Base-by-base conservation (phyloP, 1,140 invertebrate species). In the Vanessa atalanta region DNA sequence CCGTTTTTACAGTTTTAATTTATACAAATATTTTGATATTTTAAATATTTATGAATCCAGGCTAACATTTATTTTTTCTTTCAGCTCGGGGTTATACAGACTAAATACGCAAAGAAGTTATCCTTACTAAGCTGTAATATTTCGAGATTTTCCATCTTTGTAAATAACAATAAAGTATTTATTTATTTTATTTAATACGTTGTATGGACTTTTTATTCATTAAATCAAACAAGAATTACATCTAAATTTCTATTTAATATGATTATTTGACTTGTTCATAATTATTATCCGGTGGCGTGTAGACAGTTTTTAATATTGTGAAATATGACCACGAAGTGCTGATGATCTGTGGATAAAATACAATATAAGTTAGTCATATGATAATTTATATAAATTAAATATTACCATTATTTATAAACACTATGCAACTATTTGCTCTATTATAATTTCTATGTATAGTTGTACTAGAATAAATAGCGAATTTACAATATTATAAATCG, bases 321-420 rank as follows among this genome's bases (percentile, higher is more conserved):
- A 82, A 82, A 60, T 82, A 82, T 11, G 80, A 80, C 78, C 80
- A 82, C 0, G 76, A 77, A 9, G 77, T 80, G 26, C 79, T 76
- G 48, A 82, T 80, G 16, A 80, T 83, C 73, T 79, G 64, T 48
- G 76, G 78, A 73, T 55, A 64, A 47, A 60, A 68, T 65, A 55
- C 26, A 61, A 51, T 61, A 20, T 31, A 15, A 55, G 48, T 43
- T 43, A 43, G 9, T 51, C 8, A 57, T 48, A 20, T 65, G 15
- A 3, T 65, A 11, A 3, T 65, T 47, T n/a, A 11, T 65, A 31
- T 65, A 31, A 16, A 47, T 14, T n/a, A n/a, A n/a, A n/a, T n/a
- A n/a, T 55, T 6, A 53, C 20, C 47, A n/a, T 37, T 11, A 53
- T 63, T 37, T 11, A 47, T 63, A 47, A 3, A 43, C 11, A 31